A percentile compares a stretch with the other conserved stretches of the same genome.
These are phyloP conservation scores for Protonibea diacanthus DNA, from an alignment of 2,797 vertebrate genomes.

Conservation along the genomic window DNA sequence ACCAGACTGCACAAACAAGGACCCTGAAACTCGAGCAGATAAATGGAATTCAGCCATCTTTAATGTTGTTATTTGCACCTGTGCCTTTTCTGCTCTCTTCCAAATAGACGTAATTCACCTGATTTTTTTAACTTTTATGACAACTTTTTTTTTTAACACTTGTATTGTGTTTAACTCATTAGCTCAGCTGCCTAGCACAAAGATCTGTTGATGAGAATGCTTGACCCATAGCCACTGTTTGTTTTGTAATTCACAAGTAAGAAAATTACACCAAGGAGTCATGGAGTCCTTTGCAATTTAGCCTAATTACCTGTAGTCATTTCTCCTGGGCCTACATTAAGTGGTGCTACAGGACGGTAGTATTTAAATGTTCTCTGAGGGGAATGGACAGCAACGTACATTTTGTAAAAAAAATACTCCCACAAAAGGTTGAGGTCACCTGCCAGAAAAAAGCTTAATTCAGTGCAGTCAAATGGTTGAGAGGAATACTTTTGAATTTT, in stretches of 20 bases:
- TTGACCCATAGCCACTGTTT: background rate
- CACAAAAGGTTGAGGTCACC: too few relatives aligned
- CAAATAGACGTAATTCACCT: background rate
- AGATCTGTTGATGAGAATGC: background rate
- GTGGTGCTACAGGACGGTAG: too few relatives aligned
- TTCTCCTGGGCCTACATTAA: background rate
- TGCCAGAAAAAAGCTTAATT: too few relatives aligned
- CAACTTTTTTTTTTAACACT: background rate
- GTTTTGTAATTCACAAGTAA: too few relatives aligned
- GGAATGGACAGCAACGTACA: background rate
- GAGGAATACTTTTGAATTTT: too few relatives aligned
- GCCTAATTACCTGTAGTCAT: too few relatives aligned
- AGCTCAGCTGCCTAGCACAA: background rate
- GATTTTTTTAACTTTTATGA: background rate
- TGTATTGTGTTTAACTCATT: background rate
- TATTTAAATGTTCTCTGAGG: background rate
- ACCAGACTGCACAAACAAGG: background rate
- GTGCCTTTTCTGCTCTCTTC: background rate
- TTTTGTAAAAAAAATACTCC: background rate
- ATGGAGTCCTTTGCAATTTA: background rate
- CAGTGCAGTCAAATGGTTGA: too few relatives aligned
- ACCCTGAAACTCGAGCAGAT: background rate
- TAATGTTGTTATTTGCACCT: background rate
- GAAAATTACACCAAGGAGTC: background rate
- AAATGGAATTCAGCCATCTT: background rate